These are phyloP conservation scores for Tachysurus vachellii DNA, from an alignment of 2,113 vertebrate species.

Conservation along the genomic window DNA sequence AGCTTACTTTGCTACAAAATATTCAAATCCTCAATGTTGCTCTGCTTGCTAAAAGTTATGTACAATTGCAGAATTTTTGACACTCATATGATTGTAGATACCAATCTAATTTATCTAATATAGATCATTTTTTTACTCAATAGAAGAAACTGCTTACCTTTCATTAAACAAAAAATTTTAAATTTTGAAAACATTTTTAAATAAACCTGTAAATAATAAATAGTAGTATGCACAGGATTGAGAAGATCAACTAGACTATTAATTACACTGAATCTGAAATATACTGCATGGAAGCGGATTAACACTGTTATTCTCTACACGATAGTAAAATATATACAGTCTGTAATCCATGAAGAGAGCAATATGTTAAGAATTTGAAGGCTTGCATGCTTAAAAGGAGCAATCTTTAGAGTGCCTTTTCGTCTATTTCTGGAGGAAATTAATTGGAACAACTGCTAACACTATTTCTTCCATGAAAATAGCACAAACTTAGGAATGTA, in stretches of 20 bases:
- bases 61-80: neutral
- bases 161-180: neutral
- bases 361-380: neutral
- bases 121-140: neutral
- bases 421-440: neutral
- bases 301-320: neutral
- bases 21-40: neutral
- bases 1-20: neutral
- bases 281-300: neutral
- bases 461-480: neutral
- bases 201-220: neutral
- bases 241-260: neutral
- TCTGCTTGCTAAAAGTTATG: neutral
- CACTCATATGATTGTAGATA: neutral
- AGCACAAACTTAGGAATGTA: neutral
- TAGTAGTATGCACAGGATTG: neutral
- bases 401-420: neutral
- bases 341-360: neutral
- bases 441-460: neutral
- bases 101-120: neutral
- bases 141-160: neutral
- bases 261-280: neutral
- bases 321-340: neutral
- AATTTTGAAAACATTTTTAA: neutral
- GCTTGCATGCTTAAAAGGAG: neutral